Evolutionary conservation across 2,797 vertebrate genomes (phyloP), one percentile per base, ranked within the genome.

Genomic region (Nannoperca australis): DNA sequence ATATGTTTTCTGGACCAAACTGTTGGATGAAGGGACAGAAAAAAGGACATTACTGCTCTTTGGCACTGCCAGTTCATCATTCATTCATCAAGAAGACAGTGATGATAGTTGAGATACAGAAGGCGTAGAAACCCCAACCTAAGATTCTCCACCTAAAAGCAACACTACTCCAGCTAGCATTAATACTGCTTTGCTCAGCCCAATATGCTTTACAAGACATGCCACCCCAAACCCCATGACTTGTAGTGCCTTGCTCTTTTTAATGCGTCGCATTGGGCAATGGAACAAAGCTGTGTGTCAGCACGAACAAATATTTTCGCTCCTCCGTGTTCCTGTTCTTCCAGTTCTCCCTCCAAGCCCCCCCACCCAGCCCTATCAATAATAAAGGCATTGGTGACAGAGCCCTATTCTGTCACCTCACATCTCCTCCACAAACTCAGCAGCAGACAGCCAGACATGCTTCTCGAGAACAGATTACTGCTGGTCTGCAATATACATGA

Each of bases 381-480:
- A 95, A 95, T 95, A 88, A 85, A 94, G 88, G 86, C 85, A 69
- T 72, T 64, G 90, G 91, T 91, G 93, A 89, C 92, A 91, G 92
- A 90, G 89, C 93, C 91, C 82, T 88, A 93, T 94, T 95, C 93
- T 95, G 94, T 95, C 95, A 94, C 87, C 93, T 91, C 89, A 89
- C 89, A 94, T 93, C 92, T 94, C 75, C 81, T 83, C 77, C 90
- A 90, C 82, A 87, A 91, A 90, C 90, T 84, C 84, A 78, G 87
- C 81, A 67, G 88, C 90, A 93, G 92, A 85, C 89, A 87, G 90
- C 67, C 88, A 68, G 85, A 79, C 81, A 88, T 64, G 70, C 92
- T 92, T 86, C 87, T 88, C 36, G 76, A 83, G 91, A 93, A 90
- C 78, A 93, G 92, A 95, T 95, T 93, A 94, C 89, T 88, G 85